These are phyloP conservation scores for Pandemis corylana DNA, from an alignment of 2,888 invertebrate genomes.

Conservation along the genomic window DNA sequence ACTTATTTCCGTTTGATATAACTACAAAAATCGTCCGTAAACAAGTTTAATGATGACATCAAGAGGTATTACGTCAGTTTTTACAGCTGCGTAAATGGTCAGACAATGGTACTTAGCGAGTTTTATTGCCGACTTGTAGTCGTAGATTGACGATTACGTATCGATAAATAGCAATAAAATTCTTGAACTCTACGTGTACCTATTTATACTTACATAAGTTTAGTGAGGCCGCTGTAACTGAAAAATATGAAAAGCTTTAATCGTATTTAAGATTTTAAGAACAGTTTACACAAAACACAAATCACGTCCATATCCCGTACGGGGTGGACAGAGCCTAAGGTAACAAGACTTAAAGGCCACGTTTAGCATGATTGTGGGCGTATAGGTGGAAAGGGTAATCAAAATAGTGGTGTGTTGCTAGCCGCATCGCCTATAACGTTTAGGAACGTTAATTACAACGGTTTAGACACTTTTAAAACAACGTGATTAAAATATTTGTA, in stretches of 20 bases:
- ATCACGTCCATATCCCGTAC: too few species aligned
- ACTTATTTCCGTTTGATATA: slow-evolving; percentile 24
- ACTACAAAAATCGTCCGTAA: slow-evolving; percentile 33
- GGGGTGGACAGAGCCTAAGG: too few species aligned
- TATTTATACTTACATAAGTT: neutral
- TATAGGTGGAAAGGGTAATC: too few species aligned
- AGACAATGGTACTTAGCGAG: slow-evolving; percentile 35
- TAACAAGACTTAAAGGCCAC: too few species aligned
- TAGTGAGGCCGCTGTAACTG: neutral
- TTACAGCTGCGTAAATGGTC: slow-evolving; percentile 34
- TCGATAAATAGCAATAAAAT: slow-evolving; percentile 22
- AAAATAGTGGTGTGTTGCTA: too few species aligned
- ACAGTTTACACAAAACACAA: too few species aligned
- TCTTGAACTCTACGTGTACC: neutral
- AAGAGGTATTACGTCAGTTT: slow-evolving; percentile 40
- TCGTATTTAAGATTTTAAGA: too few species aligned
- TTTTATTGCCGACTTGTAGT: slow-evolving; percentile 37
- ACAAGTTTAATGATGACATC: slow-evolving; percentile 41
- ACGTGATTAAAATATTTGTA: too few species aligned
- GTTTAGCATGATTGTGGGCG: too few species aligned
- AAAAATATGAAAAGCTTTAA: neutral
- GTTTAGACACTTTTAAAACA: too few species aligned
- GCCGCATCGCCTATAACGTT: too few species aligned
- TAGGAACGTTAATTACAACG: too few species aligned
- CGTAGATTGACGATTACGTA: slow-evolving; percentile 28